phyloP scores from a whole-genome alignment of 2,888 invertebrate genomes.

The Amblyteles armatorius region DNA sequence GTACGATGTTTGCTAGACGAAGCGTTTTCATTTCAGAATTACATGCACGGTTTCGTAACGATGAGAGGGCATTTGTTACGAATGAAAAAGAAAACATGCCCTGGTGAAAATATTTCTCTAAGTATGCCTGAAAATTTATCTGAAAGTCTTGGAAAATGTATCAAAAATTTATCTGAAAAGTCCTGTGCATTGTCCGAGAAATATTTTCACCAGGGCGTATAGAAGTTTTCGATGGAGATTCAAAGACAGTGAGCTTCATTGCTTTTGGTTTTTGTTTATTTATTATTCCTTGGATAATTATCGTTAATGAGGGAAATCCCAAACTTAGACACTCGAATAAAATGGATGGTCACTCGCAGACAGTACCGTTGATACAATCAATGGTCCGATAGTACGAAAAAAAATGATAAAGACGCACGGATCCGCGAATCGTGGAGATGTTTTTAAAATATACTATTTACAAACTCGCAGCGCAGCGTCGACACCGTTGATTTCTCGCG shows the following conservation, averaged over 20 bases:
- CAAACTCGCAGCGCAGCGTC: slow-evolving; percentile 47
- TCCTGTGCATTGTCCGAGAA: too few species aligned
- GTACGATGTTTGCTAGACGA: background rate
- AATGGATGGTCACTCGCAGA: slow-evolving; percentile 9
- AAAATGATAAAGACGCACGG: slow-evolving; percentile 21
- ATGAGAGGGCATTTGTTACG: background rate
- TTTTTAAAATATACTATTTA: slow-evolving; percentile 58
- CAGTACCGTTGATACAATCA: slow-evolving; percentile 12
- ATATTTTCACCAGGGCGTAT: too few species aligned
- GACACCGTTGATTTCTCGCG: slow-evolving; percentile 20
- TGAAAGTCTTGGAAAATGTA: too few species aligned
- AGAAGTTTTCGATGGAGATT: background rate
- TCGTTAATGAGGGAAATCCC: slow-evolving; percentile 45
- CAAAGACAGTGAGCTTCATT: background rate
- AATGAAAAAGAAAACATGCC: background rate
- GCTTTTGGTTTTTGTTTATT: slow-evolving; percentile 20
- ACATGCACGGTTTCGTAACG: background rate
- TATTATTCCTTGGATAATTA: slow-evolving; percentile 44
- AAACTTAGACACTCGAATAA: slow-evolving; percentile 46
- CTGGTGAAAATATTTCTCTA: too few species aligned
- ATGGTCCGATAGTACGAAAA: slow-evolving; percentile 45
- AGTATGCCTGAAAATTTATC: too few species aligned
- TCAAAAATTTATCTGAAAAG: too few species aligned
- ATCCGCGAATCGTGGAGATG: slow-evolving; percentile 44
- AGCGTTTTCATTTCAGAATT: background rate